These are phyloP conservation scores for Egretta garzetta DNA, from an alignment of 2,113 vertebrate genomes.

Conservation along the genomic window DNA sequence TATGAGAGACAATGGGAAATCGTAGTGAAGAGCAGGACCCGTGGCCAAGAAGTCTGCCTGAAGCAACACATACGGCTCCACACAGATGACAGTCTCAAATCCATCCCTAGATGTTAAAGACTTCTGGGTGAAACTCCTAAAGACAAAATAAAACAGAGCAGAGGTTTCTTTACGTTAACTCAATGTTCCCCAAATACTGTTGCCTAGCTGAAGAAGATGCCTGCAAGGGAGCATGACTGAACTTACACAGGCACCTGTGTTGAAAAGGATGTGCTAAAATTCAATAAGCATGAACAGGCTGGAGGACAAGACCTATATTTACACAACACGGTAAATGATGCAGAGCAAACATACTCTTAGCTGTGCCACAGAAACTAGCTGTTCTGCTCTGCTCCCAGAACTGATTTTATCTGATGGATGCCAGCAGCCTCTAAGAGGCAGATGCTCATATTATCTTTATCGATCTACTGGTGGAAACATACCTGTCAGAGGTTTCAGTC, in stretches of 20 bases:
- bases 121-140: not conserved
- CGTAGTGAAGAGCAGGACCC: not conserved
- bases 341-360: not conserved
- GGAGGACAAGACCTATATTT: not conserved
- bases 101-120: not conserved
- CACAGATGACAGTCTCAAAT: not conserved
- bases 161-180: not conserved
- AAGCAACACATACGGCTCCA: not conserved
- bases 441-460: not conserved
- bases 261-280: conserved; percentile 3
- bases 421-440: not conserved
- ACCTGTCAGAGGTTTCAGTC: not conserved
- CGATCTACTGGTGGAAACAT: not conserved
- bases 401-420: not conserved
- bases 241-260: not conserved
- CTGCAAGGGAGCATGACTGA: not conserved
- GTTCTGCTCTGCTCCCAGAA: not conserved
- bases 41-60: not conserved
- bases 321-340: not conserved
- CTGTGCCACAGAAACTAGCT: not conserved
- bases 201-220: not conserved
- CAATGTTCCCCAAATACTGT: not conserved
- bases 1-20: not conserved
- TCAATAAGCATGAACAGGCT: not conserved
- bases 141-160: not conserved